Evolutionary conservation across 2,797 vertebrate species (phyloP).

Genomic region (Peromyscus attwateri): DNA sequence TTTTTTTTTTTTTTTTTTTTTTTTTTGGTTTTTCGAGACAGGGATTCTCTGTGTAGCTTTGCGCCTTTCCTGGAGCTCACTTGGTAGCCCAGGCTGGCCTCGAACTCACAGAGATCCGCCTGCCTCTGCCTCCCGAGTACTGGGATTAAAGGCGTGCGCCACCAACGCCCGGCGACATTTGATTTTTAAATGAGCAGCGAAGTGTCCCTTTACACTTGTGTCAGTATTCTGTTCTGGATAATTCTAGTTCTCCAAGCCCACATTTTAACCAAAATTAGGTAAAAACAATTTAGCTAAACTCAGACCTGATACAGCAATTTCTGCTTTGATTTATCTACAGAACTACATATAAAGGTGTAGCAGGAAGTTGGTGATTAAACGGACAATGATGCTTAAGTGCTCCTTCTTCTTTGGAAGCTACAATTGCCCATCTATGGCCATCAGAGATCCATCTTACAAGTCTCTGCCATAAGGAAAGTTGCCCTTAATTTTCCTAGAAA

Average conservation of each 20-base stretch:
- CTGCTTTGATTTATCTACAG: not conserved
- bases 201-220: not conserved
- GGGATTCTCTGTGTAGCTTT: no score
- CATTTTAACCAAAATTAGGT: not conserved
- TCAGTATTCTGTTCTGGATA: not conserved
- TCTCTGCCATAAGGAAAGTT: not conserved
- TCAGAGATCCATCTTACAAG: not conserved
- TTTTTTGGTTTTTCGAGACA: no score
- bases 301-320: not conserved
- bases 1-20: no score
- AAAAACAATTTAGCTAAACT: constrained; percentile 10
- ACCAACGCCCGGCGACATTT: no score
- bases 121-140: no score
- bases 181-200: constrained; percentile 49
- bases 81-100: no score
- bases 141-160: no score
- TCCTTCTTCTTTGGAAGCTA: constrained; percentile 5
- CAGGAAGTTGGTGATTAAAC: not conserved
- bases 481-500: not conserved
- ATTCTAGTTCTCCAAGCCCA: not conserved
- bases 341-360: not conserved
- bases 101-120: no score
- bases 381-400: not conserved
- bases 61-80: no score
- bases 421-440: not conserved